A percentile compares a stretch with the other conserved stretches of the same genome.
phyloP scores from a whole-genome alignment of 2,888 invertebrate species.

The Matsumyia berberina region DNA sequence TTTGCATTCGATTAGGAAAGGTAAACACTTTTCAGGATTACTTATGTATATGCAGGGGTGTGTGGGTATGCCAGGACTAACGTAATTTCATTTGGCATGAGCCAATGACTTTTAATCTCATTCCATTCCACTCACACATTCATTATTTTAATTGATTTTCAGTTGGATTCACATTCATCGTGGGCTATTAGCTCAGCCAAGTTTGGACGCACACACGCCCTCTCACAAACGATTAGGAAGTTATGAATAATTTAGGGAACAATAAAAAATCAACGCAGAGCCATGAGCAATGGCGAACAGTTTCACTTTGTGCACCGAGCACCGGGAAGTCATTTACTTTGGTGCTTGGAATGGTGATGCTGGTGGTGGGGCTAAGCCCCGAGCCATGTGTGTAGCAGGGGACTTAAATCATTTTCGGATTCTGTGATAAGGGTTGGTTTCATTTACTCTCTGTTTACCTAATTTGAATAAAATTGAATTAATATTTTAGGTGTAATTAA shows the following conservation, averaged over 20 bases:
- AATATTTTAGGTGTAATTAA: slow-evolving; percentile 56
- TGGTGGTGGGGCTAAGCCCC: slow-evolving; percentile 3
- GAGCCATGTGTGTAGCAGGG: slow-evolving; percentile 8
- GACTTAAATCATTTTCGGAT: slow-evolving; percentile 25
- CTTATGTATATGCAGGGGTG: not conserved
- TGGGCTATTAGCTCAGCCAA: slow-evolving; percentile 45
- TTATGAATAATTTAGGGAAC: slow-evolving; percentile 64
- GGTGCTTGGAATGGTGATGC: slow-evolving; percentile 5
- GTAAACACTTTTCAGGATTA: slow-evolving; percentile 53
- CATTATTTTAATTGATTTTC: slow-evolving; percentile 69
- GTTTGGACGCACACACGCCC: slow-evolving; percentile 4
- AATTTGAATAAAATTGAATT: slow-evolving; percentile 57
- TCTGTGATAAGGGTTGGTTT: slow-evolving; percentile 42
- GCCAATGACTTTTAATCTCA: slow-evolving; percentile 44
- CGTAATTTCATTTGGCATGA: slow-evolving; percentile 56
- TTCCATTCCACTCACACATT: slow-evolving; percentile 34
- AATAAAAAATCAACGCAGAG: slow-evolving; percentile 6
- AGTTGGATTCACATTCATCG: slow-evolving; percentile 44
- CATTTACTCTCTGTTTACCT: slow-evolving; percentile 23
- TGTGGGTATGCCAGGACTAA: not conserved
- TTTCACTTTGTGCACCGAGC: slow-evolving; percentile 37
- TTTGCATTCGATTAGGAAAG: slow-evolving; percentile 70
- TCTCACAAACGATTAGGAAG: slow-evolving; percentile 53
- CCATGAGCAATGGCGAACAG: slow-evolving; percentile 35
- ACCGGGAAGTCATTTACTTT: slow-evolving; percentile 49